These are phyloP conservation scores for Macrobrachium rosenbergii DNA, from an alignment of 1,140 invertebrate genomes.

Conservation along the genomic window DNA sequence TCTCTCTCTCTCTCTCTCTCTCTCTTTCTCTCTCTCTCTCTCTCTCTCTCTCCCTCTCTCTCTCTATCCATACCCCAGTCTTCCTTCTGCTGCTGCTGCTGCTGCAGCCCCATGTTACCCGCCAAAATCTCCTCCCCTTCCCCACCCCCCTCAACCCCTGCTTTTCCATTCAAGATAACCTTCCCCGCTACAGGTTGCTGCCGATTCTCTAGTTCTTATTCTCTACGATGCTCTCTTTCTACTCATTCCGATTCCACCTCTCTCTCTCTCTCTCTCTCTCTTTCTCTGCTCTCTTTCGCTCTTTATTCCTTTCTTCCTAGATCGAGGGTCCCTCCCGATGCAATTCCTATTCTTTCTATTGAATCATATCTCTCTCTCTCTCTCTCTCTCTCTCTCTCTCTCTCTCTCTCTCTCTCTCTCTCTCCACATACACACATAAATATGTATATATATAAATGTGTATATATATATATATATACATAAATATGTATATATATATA, in stretches of 20 bases:
- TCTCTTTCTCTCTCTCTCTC: neutral
- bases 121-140: neutral
- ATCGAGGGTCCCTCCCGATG: neutral
- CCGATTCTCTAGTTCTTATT: neutral
- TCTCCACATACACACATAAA: too few relatives aligned
- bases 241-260: neutral
- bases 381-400: too few relatives aligned
- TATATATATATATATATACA: too few relatives aligned
- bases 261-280: neutral
- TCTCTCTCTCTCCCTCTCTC: neutral
- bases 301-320: neutral
- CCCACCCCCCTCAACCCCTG: neutral
- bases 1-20: too few relatives aligned
- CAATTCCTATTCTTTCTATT: too few relatives aligned
- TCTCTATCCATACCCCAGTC: neutral
- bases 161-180: neutral
- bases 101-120: neutral
- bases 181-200: neutral
- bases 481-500: too few relatives aligned
- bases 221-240: slow-evolving; percentile 5
- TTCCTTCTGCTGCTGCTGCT: neutral
- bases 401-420: too few relatives aligned
- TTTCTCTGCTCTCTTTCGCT: neutral
- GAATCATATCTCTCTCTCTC: too few relatives aligned
- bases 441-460: too few relatives aligned